phyloP scores from a whole-genome alignment of 2,888 invertebrate species.

The Tholera decimalis region DNA sequence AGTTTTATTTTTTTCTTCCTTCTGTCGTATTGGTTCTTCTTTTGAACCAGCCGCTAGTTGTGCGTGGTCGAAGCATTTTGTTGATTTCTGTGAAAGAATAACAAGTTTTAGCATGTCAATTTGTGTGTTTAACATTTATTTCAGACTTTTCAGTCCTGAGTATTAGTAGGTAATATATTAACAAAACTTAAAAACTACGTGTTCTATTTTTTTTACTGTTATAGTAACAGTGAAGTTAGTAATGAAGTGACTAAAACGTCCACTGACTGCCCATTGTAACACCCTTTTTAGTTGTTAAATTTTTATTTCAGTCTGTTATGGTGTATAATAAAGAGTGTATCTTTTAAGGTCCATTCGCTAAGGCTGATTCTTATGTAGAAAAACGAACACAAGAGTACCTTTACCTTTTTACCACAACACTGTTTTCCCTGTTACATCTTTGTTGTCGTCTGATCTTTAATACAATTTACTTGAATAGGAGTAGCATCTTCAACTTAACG shows the following conservation, averaged over 20 bases:
- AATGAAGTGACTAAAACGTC: no score
- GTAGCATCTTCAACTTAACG: conserved; percentile 1
- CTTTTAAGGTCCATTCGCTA: no score
- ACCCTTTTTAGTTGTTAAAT: no score
- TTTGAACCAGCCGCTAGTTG: conserved; percentile 76
- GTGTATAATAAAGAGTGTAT: no score
- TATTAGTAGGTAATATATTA: no score
- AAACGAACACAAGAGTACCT: no score
- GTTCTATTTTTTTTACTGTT: no score
- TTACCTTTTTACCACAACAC: not conserved
- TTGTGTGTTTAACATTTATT: not conserved
- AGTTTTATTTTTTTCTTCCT: conserved; percentile 62
- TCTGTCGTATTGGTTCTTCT: conserved; percentile 56
- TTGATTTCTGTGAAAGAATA: conserved; percentile 81
- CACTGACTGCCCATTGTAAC: no score
- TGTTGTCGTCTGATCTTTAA: not conserved
- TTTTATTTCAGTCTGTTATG: no score
- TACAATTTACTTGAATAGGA: not conserved
- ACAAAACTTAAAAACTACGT: no score
- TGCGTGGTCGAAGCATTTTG: conserved; percentile 85
- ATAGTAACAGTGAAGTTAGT: not conserved
- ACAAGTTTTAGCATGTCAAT: not conserved
- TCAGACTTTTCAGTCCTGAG: no score
- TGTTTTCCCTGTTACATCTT: not conserved
- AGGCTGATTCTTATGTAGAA: no score